Base-by-base conservation (phyloP, 2,888 invertebrate genomes). In the Ditula angustiorana region DNA sequence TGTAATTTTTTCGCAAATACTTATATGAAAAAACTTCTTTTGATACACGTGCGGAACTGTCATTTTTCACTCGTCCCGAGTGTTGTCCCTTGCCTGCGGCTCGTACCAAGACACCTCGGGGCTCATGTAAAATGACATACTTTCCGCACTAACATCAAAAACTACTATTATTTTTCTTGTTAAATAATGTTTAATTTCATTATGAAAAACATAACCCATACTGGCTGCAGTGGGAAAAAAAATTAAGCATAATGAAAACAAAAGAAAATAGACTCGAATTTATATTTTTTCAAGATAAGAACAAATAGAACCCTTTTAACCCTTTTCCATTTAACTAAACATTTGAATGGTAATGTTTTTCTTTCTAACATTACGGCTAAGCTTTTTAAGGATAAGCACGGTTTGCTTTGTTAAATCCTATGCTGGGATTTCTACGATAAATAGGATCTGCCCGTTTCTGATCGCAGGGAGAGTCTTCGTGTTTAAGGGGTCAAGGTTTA, bases 231-330 rank as follows among this genome's bases (percentile, higher is more conserved):
- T 33, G 2, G 19, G 19, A 33, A 52, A 21, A 30, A 33, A 33
- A 52, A 30, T 52, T 7, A 30, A 21, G 8, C 21, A n/a, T 11
- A 21, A 33, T 33, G 10, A 10, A 50, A 30, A 30, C 11, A 33
- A 50, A 50, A 30, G 5, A 50, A n/a, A 50, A 50, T 21, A 50
- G 28, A 30, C 13, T 24, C n/a, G 13, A 30, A 23, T 30, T 23
- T 53, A 2, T 53, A 53, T 53, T 37, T 47, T 64, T 26, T 19
- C 35, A 47, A 58, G 35, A 53, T 16, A 53, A 59, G 46, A 59
- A 59, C 35, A 58, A n/a, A 58, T 47, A 64, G 3, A 59, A 64
- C 58, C 63, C 64, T 64, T 64, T 53, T 37, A 37, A 53, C 59
- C 58, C 53, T 64, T 64, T 59, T 53, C 58, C 23, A 46, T 47